Evolutionary conservation across 2,113 vertebrate genomes (phyloP), one percentile per base, ranked within the genome.

Genomic region (Neoarius graeffei): DNA sequence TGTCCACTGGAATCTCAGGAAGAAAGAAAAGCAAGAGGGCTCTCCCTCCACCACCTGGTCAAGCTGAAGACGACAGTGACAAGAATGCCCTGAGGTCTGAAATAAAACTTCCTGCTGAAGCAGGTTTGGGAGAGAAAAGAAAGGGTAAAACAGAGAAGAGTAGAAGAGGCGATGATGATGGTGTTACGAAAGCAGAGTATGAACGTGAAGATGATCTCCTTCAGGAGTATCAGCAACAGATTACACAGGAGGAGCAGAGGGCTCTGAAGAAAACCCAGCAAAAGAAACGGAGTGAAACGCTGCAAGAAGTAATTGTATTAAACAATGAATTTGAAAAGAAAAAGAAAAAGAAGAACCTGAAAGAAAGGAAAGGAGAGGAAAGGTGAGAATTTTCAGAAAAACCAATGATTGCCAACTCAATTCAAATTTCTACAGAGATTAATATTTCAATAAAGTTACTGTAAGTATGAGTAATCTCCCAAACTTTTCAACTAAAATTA

Each of bases 331-430:
- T 93, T 14, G 93, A 92, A 3, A 97, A 96, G 92, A 99, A 96
- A 92, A 96, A 95, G 87, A 98, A 97, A 90, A 98, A 96, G 92
- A 98, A 97, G 71, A 97, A 95, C 92, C 94, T 95, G 89, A 84
- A 35, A 42, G 86, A 89, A 50, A 89, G 91, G 83, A 94, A 97
- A 84, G 91, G 91, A 67, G 96, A 97, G 92, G 92, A 90, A 87
- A 96, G 97, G 98, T 99, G 94, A 81, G 35, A 23, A 25, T 35
- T 15, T 52, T 25, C 4, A 9, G 19, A 7, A 35, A 57, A 77
- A 42, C 1, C 35, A 35, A 35, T 35, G 35, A 35, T 27, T 30
- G 71, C 71, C 6, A 9, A 15, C 7, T 50, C 50, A 54, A 6
- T n/a, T 77, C 30, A 35, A 35, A 35, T 35, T 35, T 35, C 35